Percentiles rank a stretch among this genome's conserved stretches.
Evolutionary conservation across 2,888 invertebrate species (phyloP).

Genomic region (Apodemia duryi): DNA sequence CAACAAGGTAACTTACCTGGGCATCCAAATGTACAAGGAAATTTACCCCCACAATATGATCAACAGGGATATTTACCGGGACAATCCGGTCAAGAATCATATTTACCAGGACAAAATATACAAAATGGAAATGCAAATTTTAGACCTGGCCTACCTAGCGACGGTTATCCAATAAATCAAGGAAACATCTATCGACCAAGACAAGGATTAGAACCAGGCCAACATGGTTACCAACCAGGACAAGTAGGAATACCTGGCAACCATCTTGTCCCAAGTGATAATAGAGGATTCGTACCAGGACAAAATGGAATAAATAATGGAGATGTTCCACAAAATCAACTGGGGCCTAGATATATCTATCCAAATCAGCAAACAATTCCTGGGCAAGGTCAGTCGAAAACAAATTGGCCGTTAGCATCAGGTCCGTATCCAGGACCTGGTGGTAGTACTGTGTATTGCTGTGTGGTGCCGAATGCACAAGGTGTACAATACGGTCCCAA

Average conservation of each 20-base stretch:
- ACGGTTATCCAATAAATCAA: background rate
- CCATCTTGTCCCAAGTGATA: conserved; percentile 15
- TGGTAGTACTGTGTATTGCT: conserved; percentile 33
- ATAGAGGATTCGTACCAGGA: conserved; percentile 22
- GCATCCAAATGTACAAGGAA: background rate
- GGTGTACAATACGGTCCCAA: conserved; percentile 19
- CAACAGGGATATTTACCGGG: no score
- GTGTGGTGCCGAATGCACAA: conserved; percentile 28
- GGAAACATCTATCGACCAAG: background rate
- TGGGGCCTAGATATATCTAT: background rate
- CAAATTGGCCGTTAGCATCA: conserved; percentile 30
- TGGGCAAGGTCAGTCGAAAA: background rate
- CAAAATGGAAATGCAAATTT: background rate
- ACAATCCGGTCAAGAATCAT: background rate
- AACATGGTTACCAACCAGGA: conserved; percentile 19
- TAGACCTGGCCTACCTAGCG: background rate
- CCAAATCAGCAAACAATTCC: conserved; percentile 7
- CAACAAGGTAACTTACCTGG: background rate
- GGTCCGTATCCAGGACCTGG: conserved; percentile 31
- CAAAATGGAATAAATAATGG: conserved; percentile 20
- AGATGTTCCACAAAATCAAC: conserved; percentile 13
- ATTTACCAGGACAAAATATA: background rate
- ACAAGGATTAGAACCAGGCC: conserved; percentile 18
- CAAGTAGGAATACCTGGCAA: conserved; percentile 11
- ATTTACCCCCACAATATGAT: no score